These are phyloP conservation scores for Aptenodytes patagonicus DNA, from an alignment of 2,113 vertebrate species.

Conservation along the genomic window DNA sequence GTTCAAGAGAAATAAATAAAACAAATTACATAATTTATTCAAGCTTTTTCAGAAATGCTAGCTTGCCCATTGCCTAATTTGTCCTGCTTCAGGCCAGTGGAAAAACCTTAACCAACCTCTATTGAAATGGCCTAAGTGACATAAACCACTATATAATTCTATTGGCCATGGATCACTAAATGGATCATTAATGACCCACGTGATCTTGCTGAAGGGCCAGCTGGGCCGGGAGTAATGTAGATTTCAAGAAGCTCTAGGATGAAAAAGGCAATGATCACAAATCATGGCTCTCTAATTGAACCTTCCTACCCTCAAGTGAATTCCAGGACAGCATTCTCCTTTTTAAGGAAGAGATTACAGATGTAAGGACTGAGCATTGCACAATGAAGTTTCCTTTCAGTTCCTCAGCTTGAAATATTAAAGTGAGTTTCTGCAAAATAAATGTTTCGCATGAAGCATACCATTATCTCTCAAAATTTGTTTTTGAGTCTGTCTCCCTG, in stretches of 20 bases:
- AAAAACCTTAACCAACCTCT: neutral
- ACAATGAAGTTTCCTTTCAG: neutral
- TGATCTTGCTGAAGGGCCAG: neutral
- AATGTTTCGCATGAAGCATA: neutral
- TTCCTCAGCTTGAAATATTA: neutral
- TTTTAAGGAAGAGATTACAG: neutral
- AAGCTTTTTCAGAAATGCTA: neutral
- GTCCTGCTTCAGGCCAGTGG: neutral
- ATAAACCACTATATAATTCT: neutral
- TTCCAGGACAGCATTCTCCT: neutral
- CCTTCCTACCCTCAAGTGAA: neutral
- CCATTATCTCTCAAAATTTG: neutral
- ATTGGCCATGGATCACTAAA: neutral
- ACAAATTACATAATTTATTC: neutral
- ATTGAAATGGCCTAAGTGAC: neutral
- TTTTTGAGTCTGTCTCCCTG: neutral
- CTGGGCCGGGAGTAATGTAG: neutral
- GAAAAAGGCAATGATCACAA: neutral
- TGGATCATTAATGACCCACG: neutral
- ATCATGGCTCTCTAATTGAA: neutral
- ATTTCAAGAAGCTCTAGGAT: neutral
- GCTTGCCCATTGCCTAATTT: neutral
- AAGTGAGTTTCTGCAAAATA: neutral
- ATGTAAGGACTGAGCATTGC: neutral
- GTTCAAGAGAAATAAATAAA: neutral